Evolutionary conservation across 2,888 invertebrate species (phyloP).

Genomic region (Amiota communis): DNA sequence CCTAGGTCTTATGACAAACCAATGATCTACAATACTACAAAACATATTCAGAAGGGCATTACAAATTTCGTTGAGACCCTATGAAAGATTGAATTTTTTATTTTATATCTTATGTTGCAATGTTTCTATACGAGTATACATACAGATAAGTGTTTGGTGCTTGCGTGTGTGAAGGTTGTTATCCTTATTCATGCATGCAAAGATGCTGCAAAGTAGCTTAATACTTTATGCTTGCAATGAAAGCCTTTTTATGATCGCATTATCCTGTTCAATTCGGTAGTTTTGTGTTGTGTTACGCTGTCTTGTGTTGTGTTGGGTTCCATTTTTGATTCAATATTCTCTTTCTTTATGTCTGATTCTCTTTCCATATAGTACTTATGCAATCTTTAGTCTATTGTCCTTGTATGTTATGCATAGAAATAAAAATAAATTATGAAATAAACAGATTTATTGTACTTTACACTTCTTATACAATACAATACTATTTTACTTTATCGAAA

Average conservation of each 20-base stretch:
- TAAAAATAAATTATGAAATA: background rate
- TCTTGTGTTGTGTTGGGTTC: background rate
- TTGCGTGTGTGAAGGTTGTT: background rate
- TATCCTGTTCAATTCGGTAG: constrained; percentile 51
- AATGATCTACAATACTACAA: too few species aligned
- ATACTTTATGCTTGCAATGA: constrained; percentile 69
- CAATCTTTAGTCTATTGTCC: constrained; percentile 33
- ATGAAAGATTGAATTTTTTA: too few species aligned
- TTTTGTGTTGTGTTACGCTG: background rate
- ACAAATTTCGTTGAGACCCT: too few species aligned
- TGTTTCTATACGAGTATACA: too few species aligned
- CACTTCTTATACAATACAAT: background rate
- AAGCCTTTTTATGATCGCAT: constrained; percentile 69
- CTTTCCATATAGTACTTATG: constrained; percentile 46
- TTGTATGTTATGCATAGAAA: constrained; percentile 42
- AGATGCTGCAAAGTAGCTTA: constrained; percentile 69
- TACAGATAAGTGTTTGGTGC: background rate
- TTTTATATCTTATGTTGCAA: too few species aligned
- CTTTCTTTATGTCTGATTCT: constrained; percentile 47
- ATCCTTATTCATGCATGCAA: constrained; percentile 54
- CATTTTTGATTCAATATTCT: background rate
- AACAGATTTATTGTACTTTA: background rate
- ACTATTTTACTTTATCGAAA: too few species aligned
- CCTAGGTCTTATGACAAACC: too few species aligned
- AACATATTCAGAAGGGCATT: too few species aligned